Evolutionary conservation across 2,888 invertebrate species (phyloP), one percentile per base, ranked within the genome.

Genomic region (Cephonodes hylas): DNA sequence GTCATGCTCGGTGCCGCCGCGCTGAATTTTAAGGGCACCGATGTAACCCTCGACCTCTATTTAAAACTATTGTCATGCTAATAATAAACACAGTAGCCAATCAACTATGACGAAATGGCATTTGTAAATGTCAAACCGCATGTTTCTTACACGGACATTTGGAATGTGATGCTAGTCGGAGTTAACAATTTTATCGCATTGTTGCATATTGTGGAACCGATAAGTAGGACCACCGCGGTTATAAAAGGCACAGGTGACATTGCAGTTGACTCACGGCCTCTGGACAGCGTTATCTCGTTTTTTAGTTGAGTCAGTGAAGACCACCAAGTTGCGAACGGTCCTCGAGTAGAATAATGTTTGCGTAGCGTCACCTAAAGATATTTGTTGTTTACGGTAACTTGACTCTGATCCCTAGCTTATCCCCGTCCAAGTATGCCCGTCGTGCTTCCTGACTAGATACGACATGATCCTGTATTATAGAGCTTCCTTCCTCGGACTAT

Each of bases 401-500:
- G 78, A 86, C 71, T 73, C 71, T 84, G 76, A 84, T 85, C 82
- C 81, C 70, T 72, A 73, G 73, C 83, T 87, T 85, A 88, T 86
- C 84, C 77, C 77, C 73, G 80, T 79, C 79, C 76, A 83, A 80
- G 81, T 82, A 81, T 78, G 72, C 74, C 76, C 64, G 77, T 78
- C 75, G 74, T 79, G 82, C 83, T 89, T 91, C 88, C 91, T 86
- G 85, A 69, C 76, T 87, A 88, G 90, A 90, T 89, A 91, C 69
- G 78, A 76, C 73, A 79, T 78, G 82, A 81, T 81, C 79, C 79
- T 76, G 71, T 71, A 73, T 81, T 86, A 81, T 88, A 87, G 83
- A 83, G 88, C 89, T 91, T 91, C 90, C 91, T 89, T 90, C 87
- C 89, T 83, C 71, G 76, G 78, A 67, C 75, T 76, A 75, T 77